These are phyloP conservation scores for Oncorhynchus clarkii DNA, from an alignment of 2,113 vertebrate genomes.

Conservation along the genomic window DNA sequence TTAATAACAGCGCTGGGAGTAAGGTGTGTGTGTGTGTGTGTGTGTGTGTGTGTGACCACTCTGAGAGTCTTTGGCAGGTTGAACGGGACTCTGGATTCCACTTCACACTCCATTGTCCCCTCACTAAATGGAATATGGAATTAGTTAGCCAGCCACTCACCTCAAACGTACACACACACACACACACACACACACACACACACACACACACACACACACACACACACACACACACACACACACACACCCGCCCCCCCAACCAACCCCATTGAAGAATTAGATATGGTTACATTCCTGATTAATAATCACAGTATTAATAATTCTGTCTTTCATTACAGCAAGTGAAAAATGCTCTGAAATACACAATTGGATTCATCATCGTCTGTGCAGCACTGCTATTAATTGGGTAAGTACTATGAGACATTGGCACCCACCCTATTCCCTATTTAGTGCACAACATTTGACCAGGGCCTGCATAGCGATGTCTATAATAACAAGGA, in stretches of 20 bases:
- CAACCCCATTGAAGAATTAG: conserved; percentile 35
- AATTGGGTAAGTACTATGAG: conserved; percentile 87
- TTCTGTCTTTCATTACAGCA: conserved; percentile 78
- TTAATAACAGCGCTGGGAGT: conserved; percentile 44
- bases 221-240: no score
- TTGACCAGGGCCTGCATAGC: not conserved
- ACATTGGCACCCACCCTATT: not conserved
- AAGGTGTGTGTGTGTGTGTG: conserved; percentile 21
- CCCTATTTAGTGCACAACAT: not conserved
- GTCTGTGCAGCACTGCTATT: conserved; percentile 88
- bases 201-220: no score
- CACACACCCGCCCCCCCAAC: not conserved
- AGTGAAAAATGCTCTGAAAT: conserved; percentile 90
- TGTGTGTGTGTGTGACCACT: not conserved
- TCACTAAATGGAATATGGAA: conserved; percentile 42
- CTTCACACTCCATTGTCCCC: conserved; percentile 36
- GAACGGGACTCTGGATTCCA: conserved; percentile 42
- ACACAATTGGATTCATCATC: conserved; percentile 87
- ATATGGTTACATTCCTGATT: conserved; percentile 49
- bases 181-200: no score
- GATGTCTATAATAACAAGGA: not conserved
- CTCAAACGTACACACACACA: not conserved
- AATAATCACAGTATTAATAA: conserved; percentile 35
- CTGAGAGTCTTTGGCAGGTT: conserved; percentile 35
- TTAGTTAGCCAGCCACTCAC: not conserved